Conservation (phyloP, 2,888 invertebrate species). For the Lepetodrilus schrolli region DNA sequence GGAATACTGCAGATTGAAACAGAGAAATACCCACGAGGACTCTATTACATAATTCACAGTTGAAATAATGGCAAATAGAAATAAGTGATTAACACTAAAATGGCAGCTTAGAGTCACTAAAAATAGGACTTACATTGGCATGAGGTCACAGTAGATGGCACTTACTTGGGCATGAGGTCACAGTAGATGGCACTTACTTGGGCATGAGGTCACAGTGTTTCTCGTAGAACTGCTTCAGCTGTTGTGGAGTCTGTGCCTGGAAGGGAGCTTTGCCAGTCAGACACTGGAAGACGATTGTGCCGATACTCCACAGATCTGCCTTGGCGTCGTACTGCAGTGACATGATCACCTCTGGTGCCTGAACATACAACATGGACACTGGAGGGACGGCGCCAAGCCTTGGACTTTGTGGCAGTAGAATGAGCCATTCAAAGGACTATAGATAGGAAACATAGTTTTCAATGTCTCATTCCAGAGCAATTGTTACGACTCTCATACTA, state of each 20-base stretch:
- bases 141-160: too few species aligned
- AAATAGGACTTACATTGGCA: too few species aligned
- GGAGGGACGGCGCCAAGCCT: background rate
- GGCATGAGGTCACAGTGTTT: slow-evolving; percentile 82
- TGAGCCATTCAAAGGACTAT: background rate
- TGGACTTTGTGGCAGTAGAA: background rate
- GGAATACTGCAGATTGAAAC: slow-evolving; percentile 82
- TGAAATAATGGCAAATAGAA: too few species aligned
- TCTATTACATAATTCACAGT: too few species aligned
- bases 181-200: slow-evolving; percentile 78
- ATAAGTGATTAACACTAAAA: too few species aligned
- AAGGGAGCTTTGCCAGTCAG: slow-evolving; percentile 99
- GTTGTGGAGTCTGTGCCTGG: slow-evolving; percentile 97
- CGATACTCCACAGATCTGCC: slow-evolving; percentile 99
- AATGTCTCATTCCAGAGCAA: background rate
- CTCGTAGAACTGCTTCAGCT: slow-evolving; percentile 96
- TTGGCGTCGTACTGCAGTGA: slow-evolving; percentile 98
- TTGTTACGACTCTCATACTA: background rate
- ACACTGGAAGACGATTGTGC: slow-evolving; percentile 98
- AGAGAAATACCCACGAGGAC: too few species aligned
- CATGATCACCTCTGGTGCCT: slow-evolving; percentile 99
- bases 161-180: slow-evolving; percentile 76
- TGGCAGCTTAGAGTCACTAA: too few species aligned
- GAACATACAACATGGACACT: slow-evolving; percentile 85
- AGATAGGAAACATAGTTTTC: background rate